phyloP scores from a whole-genome alignment of 2,113 vertebrate genomes.

The Lagopus muta region DNA sequence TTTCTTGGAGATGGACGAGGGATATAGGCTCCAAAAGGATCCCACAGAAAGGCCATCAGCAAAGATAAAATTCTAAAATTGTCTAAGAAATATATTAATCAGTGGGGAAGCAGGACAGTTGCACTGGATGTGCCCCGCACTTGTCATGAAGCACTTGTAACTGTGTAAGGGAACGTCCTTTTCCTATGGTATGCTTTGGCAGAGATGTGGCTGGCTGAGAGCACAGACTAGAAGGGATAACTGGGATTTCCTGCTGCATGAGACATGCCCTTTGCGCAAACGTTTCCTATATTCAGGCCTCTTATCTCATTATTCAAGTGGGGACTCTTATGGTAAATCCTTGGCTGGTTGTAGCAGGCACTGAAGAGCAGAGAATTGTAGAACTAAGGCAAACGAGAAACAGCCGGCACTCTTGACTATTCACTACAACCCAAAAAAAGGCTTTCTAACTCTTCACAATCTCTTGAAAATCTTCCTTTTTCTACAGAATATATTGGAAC shows the following conservation, averaged over 20 bases:
- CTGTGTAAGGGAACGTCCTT: slow-evolving; percentile 70
- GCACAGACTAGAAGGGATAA: slow-evolving; percentile 72
- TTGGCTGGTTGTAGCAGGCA: slow-evolving; percentile 67
- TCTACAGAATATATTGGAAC: neutral
- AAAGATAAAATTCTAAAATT: slow-evolving; percentile 24
- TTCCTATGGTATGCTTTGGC: slow-evolving; percentile 58
- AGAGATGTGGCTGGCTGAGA: slow-evolving; percentile 52
- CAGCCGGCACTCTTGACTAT: neutral
- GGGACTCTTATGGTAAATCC: slow-evolving; percentile 65
- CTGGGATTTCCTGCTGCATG: slow-evolving; percentile 78
- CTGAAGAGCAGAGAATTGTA: slow-evolving; percentile 22
- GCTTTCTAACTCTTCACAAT: neutral
- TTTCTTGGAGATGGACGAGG: slow-evolving; percentile 71
- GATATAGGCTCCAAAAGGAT: slow-evolving; percentile 66
- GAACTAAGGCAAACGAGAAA: neutral
- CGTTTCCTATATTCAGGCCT: slow-evolving; percentile 73
- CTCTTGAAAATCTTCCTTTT: neutral
- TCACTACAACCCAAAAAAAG: neutral
- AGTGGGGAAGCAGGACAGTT: slow-evolving; percentile 2
- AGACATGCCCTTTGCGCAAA: slow-evolving; percentile 77
- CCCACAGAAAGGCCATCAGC: slow-evolving; percentile 82
- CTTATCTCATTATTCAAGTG: slow-evolving; percentile 74
- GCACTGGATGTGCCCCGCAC: neutral
- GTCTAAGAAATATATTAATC: slow-evolving; percentile 8
- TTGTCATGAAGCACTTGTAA: slow-evolving; percentile 67